These are phyloP conservation scores for Tanytarsus gracilentus DNA, from an alignment of 2,888 invertebrate species.

Conservation along the genomic window DNA sequence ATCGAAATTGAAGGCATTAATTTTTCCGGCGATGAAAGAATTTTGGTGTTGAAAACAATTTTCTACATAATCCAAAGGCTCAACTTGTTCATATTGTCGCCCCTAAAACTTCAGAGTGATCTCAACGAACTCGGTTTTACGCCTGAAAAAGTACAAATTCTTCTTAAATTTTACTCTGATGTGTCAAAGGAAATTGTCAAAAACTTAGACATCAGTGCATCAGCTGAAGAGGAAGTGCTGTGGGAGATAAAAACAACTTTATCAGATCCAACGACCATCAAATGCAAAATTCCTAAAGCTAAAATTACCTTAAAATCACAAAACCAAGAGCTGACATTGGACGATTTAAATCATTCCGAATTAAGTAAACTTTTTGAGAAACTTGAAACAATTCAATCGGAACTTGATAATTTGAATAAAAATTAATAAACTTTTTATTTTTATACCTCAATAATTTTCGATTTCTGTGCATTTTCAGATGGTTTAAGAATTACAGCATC, in stretches of 20 bases:
- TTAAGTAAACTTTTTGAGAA: conserved; percentile 10
- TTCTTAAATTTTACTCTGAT: conserved; percentile 6
- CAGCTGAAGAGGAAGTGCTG: neutral
- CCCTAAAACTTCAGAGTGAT: conserved; percentile 14
- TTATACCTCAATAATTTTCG: conserved; percentile 4
- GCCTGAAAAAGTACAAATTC: neutral
- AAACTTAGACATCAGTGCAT: neutral
- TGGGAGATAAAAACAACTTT: conserved; percentile 17
- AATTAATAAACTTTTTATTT: neutral
- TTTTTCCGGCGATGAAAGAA: neutral
- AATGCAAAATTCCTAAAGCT: neutral
- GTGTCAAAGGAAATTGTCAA: neutral
- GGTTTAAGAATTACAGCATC: neutral
- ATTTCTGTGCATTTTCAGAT: conserved; percentile 9
- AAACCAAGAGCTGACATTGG: neutral
- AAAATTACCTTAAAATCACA: neutral
- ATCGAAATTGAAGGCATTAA: neutral
- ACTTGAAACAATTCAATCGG: conserved; percentile 11
- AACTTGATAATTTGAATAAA: conserved; percentile 7
- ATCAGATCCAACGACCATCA: neutral
- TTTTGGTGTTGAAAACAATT: conserved; percentile 1
- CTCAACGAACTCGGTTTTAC: neutral
- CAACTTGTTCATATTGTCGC: conserved; percentile 4
- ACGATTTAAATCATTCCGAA: conserved; percentile 16
- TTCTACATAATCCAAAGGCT: conserved; percentile 7